These are phyloP conservation scores for Megalopta genalis DNA, from an alignment of 1,140 invertebrate genomes.

Conservation along the genomic window DNA sequence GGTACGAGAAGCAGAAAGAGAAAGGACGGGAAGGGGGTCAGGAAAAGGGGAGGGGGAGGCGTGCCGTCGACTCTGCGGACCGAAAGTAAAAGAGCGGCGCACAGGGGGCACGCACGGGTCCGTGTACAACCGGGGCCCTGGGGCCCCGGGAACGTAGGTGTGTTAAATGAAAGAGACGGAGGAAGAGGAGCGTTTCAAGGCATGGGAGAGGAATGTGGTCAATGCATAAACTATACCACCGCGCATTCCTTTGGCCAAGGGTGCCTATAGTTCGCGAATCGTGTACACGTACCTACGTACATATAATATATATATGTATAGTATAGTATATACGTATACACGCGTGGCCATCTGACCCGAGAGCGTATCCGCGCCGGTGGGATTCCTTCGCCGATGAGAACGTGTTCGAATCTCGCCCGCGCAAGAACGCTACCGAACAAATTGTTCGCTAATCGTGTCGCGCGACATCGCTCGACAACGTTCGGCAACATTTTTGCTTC, in stretches of 20 bases:
- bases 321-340: too few species aligned
- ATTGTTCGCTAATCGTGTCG: background rate
- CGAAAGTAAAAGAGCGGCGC: slow-evolving; percentile 61
- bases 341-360: slow-evolving; percentile 30
- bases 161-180: slow-evolving; percentile 72
- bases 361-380: background rate
- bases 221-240: slow-evolving; percentile 78
- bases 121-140: slow-evolving; percentile 19
- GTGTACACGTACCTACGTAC: slow-evolving; percentile 33
- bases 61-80: slow-evolving; percentile 42
- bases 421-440: background rate
- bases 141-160: slow-evolving; percentile 60
- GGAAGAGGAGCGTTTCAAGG: slow-evolving; percentile 73
- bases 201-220: slow-evolving; percentile 79
- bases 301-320: slow-evolving; percentile 44
- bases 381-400: background rate
- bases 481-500: too few species aligned
- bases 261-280: slow-evolving; percentile 73
- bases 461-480: background rate
- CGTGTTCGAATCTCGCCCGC: background rate
- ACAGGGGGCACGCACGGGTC: background rate
- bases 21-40: background rate
- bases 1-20: slow-evolving; percentile 11
- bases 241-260: slow-evolving; percentile 72
- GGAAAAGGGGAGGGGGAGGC: background rate